Conservation (phyloP, 1,140 invertebrate genomes). For the Leptinotarsa texana region DNA sequence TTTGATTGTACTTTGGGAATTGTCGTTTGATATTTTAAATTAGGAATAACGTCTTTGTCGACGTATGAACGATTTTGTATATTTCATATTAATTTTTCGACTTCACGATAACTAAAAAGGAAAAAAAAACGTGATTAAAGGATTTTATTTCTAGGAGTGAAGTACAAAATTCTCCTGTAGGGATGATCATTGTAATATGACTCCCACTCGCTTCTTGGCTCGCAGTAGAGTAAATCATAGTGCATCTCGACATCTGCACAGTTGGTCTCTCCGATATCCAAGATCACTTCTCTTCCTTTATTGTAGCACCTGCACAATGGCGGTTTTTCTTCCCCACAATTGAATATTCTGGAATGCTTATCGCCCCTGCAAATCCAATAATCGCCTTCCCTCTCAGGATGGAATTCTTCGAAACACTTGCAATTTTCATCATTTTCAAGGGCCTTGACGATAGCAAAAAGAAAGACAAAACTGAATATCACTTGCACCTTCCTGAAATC, state of each 20-base stretch:
- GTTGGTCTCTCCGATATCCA: slow-evolving; percentile 36
- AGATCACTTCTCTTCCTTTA: slow-evolving; percentile 29
- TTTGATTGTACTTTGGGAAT: too few relatives aligned
- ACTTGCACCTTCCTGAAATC: neutral
- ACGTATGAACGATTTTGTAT: too few relatives aligned
- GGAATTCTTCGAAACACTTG: slow-evolving; percentile 39
- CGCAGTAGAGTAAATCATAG: slow-evolving; percentile 13
- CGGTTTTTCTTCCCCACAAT: slow-evolving; percentile 35
- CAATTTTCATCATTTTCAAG: slow-evolving; percentile 12
- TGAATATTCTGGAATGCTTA: slow-evolving; percentile 34
- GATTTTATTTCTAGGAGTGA: neutral
- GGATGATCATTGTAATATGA: slow-evolving; percentile 31
- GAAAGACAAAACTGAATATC: neutral
- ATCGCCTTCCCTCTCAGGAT: slow-evolving; percentile 23
- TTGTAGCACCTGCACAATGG: slow-evolving; percentile 31
- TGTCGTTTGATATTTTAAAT: too few relatives aligned
- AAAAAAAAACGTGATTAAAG: too few relatives aligned
- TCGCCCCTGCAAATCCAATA: slow-evolving; percentile 26
- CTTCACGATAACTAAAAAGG: too few relatives aligned
- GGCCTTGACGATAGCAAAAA: neutral
- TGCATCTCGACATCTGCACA: slow-evolving; percentile 11
- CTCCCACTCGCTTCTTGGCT: slow-evolving; percentile 22
- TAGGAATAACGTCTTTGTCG: too few relatives aligned
- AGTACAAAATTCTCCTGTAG: slow-evolving; percentile 1
- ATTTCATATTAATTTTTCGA: too few relatives aligned